Base-by-base conservation (phyloP, 1,140 invertebrate genomes). In the Stegodyphus mimosarum region DNA sequence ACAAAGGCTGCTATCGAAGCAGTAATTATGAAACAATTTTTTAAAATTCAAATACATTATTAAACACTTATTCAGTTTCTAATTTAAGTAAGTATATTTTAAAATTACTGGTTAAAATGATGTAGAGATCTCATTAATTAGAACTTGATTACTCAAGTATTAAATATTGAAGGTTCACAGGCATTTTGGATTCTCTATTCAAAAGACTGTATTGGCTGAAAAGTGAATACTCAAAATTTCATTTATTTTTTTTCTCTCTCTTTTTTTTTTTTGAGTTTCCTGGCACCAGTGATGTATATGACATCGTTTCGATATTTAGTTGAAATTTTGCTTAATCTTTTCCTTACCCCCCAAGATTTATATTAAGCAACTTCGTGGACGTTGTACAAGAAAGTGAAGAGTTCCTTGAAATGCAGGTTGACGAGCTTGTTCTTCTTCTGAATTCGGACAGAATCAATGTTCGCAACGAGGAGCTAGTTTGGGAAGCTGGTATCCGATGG, bases 361-460 rank as follows among this genome's bases (percentile, higher is more conserved):
- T 96, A 0, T 92, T 96, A 89, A 92, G 93, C 64, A 93, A 95
- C 88, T 96, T 96, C 64, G 60, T 66, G 4, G 79, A 87, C 5
- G 89, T 92, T 10, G 92, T 93, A 4, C 90, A 92, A 52, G 91
- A 93, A 81, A 96, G 94, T 89, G 91, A 93, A 48, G 95, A 96
- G 87, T 92, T 96, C n/a, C 89, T 96, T 6, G 91, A 93, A 55
- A 88, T 96, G 51, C 90, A 93, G 0, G 90, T 95, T 6, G 92
- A 94, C 1, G 94, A 96, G 88, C 89, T 96, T 0, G 92, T 92
- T 63, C 91, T 91, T 13, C 92, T 97, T 53, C 93, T 96, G 71
- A 92, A 93, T 7, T 92, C 95, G n/a, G 95, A 93, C 72, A 91
- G 92, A 60, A 86, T 94, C n/a, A 93, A 93, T 87, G 92, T 93